Conservation (phyloP, 2,888 invertebrate species). For the Cephus spinipes region DNA sequence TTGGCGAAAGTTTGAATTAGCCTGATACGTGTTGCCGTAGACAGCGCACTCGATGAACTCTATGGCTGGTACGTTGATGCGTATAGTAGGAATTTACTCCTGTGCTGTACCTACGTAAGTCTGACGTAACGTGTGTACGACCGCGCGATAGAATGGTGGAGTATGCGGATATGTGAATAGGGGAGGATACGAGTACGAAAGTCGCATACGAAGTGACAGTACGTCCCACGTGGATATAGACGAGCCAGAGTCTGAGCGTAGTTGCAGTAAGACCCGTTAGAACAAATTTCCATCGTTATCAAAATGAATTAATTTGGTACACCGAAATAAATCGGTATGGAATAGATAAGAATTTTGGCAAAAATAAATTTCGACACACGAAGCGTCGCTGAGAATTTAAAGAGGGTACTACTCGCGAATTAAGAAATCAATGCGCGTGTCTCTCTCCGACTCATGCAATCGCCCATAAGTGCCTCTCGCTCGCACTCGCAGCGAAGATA, state of each 20-base stretch:
- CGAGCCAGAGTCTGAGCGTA: slow-evolving; percentile 42
- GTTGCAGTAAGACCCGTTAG: slow-evolving; percentile 54
- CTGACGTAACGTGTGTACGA: not conserved
- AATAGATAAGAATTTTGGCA: not conserved
- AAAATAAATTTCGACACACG: no score
- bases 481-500: not conserved
- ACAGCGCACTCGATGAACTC: slow-evolving; percentile 10
- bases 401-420: not conserved
- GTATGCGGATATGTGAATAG: slow-evolving; percentile 34
- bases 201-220: slow-evolving; percentile 54
- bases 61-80: slow-evolving; percentile 9
- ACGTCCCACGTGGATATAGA: slow-evolving; percentile 31
- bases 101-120: not conserved
- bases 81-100: not conserved
- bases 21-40: not conserved
- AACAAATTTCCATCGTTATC: slow-evolving; percentile 26
- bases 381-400: not conserved
- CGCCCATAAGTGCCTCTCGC: not conserved
- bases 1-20: not conserved
- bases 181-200: slow-evolving; percentile 47
- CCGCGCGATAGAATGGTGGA: not conserved
- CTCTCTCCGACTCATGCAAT: no score
- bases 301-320: not conserved
- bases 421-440: not conserved
- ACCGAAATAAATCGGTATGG: not conserved